Base-by-base conservation (phyloP, 2,888 invertebrate genomes). In the Elegia similella region DNA sequence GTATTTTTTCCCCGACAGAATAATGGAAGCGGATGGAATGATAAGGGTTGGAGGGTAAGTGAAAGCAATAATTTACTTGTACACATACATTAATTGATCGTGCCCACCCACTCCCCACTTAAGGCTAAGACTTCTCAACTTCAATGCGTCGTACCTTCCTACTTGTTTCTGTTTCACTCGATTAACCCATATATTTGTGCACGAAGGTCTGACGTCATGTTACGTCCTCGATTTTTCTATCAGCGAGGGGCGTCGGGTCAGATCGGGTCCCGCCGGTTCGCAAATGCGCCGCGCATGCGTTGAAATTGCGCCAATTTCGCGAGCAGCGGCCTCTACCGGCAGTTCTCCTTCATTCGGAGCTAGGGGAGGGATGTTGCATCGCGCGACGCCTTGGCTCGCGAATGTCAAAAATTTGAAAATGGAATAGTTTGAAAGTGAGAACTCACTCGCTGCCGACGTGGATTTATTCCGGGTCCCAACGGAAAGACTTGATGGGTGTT, bases 171-270 rank as follows among this genome's bases (percentile, higher is more conserved):
- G 81, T 84, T 82, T 78, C 77, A 82, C 81, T 70, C 82, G 82
- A 86, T 85, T 87, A 86, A 86, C 87, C 86, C 82, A 84, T 82
- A 86, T 86, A 75, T 74, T 77, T 82, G 84, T 79, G 80, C 81
- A 78, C 80, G 77, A 80, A 69, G 73, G 79, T 72, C 75, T 91
- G 90, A 91, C 90, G 90, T 91, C 90, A 90, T 82, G 75, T 83
- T 82, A 83, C 86, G 89, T 88, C 86, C 88, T 87, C 88, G 87
- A 89, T 89, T 88, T 89, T 88, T 83, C 82, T 86, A 86, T 86
- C 84, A 85, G 79, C 84, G 76, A 80, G 84, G 84, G 84, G 82
- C 81, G 82, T 84, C 80, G 84, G 83, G 83, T 82, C 86, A 80
- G 77, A 78, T 84, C 81, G 83, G 80, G 73, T 80, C 79, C 82